Percentiles rank a stretch among this genome's conserved stretches.
These are phyloP conservation scores for Epinephelus coioides DNA, from an alignment of 2,797 vertebrate species.

Conservation along the genomic window DNA sequence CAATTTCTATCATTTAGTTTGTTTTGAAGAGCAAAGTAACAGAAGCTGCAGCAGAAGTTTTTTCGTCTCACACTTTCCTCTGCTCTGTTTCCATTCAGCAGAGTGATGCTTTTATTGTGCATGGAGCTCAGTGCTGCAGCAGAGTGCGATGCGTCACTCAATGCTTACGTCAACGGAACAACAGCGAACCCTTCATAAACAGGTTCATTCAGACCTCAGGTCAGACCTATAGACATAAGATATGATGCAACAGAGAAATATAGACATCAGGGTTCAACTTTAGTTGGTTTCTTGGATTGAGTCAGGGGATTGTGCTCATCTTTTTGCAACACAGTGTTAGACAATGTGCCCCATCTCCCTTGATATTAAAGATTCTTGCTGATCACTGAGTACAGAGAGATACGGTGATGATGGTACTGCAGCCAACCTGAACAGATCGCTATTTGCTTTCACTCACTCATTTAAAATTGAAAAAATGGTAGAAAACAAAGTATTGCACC, in stretches of 20 bases:
- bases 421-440: background rate
- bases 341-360: background rate
- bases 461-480: background rate
- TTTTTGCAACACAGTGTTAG: background rate
- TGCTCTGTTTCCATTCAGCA: conserved; percentile 19
- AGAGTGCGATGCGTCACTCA: conserved; percentile 8
- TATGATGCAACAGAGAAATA: background rate
- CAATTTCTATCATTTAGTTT: conserved; percentile 1
- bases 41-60: conserved; percentile 23
- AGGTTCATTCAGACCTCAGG: background rate
- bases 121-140: conserved; percentile 38
- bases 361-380: background rate
- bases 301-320: background rate
- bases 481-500: background rate
- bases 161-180: conserved; percentile 9
- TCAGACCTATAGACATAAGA: background rate
- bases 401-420: background rate
- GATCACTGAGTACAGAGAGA: background rate
- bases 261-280: background rate
- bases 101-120: conserved; percentile 2
- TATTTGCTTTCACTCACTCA: background rate
- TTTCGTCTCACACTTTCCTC: conserved; percentile 9
- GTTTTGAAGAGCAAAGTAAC: background rate
- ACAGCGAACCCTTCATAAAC: conserved; percentile 5
- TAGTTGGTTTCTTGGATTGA: background rate